These are phyloP conservation scores for Elephantulus edwardii DNA, from an alignment of 2,113 vertebrate genomes.

Conservation along the genomic window DNA sequence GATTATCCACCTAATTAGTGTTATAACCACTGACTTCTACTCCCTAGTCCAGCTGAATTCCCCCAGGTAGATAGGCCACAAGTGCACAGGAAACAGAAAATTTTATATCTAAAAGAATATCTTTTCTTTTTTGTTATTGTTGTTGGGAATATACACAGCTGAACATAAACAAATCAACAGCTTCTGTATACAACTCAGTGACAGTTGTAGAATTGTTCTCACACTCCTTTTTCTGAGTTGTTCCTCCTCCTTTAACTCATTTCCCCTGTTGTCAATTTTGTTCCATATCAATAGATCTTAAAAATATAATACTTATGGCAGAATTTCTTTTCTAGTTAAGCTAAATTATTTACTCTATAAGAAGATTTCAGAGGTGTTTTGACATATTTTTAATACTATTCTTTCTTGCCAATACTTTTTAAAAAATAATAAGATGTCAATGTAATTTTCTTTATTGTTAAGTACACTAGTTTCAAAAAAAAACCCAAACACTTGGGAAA, in stretches of 20 bases:
- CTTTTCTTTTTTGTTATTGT: background rate
- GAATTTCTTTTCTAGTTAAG: background rate
- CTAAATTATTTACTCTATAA: background rate
- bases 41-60: background rate
- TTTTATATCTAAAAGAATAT: background rate
- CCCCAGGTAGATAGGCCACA: background rate
- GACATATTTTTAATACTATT: background rate
- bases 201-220: background rate
- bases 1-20: background rate
- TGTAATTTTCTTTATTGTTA: background rate
- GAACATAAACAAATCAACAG: background rate
- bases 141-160: background rate
- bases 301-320: background rate
- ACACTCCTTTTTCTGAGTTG: background rate
- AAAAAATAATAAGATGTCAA: background rate
- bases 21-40: background rate
- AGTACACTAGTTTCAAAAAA: background rate
- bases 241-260: background rate
- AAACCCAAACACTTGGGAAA: background rate
- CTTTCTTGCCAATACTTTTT: background rate
- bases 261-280: background rate
- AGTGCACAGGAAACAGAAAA: background rate
- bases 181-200: background rate
- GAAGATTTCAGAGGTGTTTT: background rate
- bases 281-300: too few species aligned